Base-by-base conservation (phyloP, 2,888 invertebrate genomes). In the Caenorhabditis drosophilae region DNA sequence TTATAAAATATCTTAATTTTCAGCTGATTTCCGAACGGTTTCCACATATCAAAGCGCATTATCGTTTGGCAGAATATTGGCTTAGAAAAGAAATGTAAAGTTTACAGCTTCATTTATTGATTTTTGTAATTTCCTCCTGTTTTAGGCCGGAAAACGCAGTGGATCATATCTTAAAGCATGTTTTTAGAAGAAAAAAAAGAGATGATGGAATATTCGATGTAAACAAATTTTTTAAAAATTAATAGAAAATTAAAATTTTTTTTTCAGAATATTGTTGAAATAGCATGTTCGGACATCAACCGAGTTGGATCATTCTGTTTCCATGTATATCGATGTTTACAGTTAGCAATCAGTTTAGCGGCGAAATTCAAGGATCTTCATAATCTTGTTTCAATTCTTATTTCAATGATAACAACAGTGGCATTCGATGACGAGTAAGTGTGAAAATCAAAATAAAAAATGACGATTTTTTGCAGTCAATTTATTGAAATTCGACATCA, bases 21-120 rank as follows among this genome's bases (percentile, higher is more conserved):
- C 31, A 68, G 61, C 44, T 70, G 1, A 48, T 68, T 16, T 48
- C 34, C 11, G 75, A 76, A 2, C 50, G 71, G 9, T 76, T 76
- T 57, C 73, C 75, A 2, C 75, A 76, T 46, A 52, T 64, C 25
- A 76, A 76, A 52, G 66, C 73, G 1, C 58, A 59, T 42, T 70
- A 70, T 52, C 71, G 75, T 20, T 35, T 76, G 52, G 71, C 75
- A 4, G 64, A 76, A 49, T 57, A 67, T 23, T 48, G 55, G 25
- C 4, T 70, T 9, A 59, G 44, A n/a, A 42, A 59, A 15, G 60
- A 50, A 6, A 57, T 53, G 45, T 36, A 15, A n/a, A 31, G n/a
- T n/a, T 50, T 3, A 46, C 7, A 25, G 15, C 6, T 4, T 6
- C 12, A 40, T 16, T 20, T 40, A 7, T 9, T 23, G 15, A 42